A percentile compares a stretch with the other conserved stretches of the same genome.
Evolutionary conservation across 2,797 vertebrate genomes (phyloP).

Genomic region (Acrossocheilus fasciatus): DNA sequence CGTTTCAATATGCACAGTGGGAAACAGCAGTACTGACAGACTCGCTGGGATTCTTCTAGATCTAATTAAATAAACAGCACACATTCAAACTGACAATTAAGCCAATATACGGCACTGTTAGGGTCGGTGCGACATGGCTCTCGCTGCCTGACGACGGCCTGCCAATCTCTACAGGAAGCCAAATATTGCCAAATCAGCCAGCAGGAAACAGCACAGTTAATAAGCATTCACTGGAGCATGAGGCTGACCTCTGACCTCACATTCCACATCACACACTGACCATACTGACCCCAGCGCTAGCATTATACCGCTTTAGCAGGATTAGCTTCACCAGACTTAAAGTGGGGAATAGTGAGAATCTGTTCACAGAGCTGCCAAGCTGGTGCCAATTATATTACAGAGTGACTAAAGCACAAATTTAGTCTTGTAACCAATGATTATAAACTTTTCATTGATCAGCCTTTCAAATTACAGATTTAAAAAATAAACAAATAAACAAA

Average conservation of each 20-base stretch:
- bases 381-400: background rate
- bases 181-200: conserved; percentile 48
- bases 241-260: conserved; percentile 56
- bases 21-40: conserved; percentile 57
- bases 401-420: background rate
- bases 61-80: conserved; percentile 61
- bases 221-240: conserved; percentile 55
- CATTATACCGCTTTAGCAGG: background rate
- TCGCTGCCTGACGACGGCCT: conserved; percentile 48
- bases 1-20: conserved; percentile 44
- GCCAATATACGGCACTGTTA: conserved; percentile 55
- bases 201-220: conserved; percentile 52
- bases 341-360: background rate
- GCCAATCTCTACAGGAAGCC: conserved; percentile 59
- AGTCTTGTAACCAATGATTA: background rate
- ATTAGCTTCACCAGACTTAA: background rate
- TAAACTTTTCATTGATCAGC: background rate
- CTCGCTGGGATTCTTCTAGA: conserved; percentile 52
- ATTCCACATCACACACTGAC: conserved; percentile 41
- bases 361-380: background rate
- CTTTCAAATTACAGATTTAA: background rate
- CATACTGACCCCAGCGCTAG: background rate
- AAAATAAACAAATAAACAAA: no score
- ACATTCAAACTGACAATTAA: conserved; percentile 64
- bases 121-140: conserved; percentile 41